Percentiles rank a stretch among this genome's conserved stretches.
Conservation (phyloP, 2,888 invertebrate genomes). For the Callinectes sapidus region DNA sequence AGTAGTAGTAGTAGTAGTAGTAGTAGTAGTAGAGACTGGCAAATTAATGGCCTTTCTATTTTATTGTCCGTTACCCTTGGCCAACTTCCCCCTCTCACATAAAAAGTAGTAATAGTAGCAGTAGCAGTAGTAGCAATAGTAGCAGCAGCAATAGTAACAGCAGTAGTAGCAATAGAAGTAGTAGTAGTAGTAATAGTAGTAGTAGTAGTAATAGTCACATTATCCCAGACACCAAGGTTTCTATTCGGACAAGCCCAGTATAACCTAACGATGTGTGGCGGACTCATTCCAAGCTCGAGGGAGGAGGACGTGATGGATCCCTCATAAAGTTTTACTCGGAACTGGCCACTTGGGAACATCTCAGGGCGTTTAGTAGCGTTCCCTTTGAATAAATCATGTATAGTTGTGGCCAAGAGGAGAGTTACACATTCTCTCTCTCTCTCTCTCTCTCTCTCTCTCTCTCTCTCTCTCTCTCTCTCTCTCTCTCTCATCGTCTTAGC, state of each 20-base stretch:
- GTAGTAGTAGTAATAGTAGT: not conserved
- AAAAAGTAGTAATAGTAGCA: not conserved
- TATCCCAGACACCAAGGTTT: no score
- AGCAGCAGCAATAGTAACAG: no score
- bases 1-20: no score
- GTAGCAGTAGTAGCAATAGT: no score
- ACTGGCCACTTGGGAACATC: not conserved
- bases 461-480: not conserved
- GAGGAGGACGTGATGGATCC: not conserved
- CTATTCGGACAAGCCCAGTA: no score
- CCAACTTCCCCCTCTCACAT: no score
- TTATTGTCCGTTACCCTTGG: no score
- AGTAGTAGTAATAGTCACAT: no score
- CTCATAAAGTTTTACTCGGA: not conserved
- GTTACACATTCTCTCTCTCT: not conserved
- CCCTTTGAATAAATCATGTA: not conserved
- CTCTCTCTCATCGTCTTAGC: no score
- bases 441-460: not conserved
- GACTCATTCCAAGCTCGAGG: not conserved
- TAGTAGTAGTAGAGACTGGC: not conserved
- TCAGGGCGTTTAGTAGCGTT: not conserved
- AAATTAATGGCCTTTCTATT: no score
- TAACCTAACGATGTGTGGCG: no score
- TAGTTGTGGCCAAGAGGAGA: no score
- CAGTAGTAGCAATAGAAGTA: not conserved